These are phyloP conservation scores for Drosophila nigromelanica DNA, from an alignment of 1,140 invertebrate species.

Conservation along the genomic window DNA sequence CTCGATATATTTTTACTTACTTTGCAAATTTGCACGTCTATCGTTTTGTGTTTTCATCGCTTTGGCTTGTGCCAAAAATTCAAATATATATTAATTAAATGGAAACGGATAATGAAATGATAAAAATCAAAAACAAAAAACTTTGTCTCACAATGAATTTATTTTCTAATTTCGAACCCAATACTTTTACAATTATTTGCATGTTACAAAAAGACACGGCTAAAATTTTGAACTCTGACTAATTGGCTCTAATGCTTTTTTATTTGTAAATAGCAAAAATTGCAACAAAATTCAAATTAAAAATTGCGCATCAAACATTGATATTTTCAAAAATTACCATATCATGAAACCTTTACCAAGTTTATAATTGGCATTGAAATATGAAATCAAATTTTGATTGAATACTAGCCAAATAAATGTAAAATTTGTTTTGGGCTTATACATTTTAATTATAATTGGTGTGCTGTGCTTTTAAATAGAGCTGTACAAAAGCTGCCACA, in stretches of 20 bases:
- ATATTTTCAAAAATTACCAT: constrained; percentile 1
- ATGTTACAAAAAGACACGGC: constrained; percentile 21
- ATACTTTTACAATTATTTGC: constrained; percentile 23
- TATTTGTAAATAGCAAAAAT: constrained; percentile 30
- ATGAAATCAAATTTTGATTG: constrained; percentile 31
- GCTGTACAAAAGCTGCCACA: constrained; percentile 10
- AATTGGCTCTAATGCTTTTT: constrained; percentile 33
- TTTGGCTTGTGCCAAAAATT: not conserved
- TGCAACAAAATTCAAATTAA: constrained; percentile 23
- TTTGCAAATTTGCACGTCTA: constrained; percentile 65
- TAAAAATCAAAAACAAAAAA: constrained; percentile 1
- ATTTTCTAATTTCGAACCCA: constrained; percentile 18
- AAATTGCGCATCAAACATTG: not conserved
- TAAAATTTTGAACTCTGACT: constrained; percentile 11
- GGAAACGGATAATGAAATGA: constrained; percentile 26
- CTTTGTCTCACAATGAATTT: constrained; percentile 27
- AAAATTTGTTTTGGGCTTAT: constrained; percentile 12
- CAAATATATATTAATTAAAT: constrained; percentile 33
- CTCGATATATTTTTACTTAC: constrained; percentile 25
- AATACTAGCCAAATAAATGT: constrained; percentile 29
- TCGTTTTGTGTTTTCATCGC: constrained; percentile 36
- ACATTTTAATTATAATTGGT: constrained; percentile 25
- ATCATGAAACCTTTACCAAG: not conserved
- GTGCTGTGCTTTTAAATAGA: not conserved
- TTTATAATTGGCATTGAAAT: constrained; percentile 23